Evolutionary conservation across 2,888 invertebrate genomes (phyloP), one percentile per base, ranked within the genome.

Genomic region (Vesta saturnalis): DNA sequence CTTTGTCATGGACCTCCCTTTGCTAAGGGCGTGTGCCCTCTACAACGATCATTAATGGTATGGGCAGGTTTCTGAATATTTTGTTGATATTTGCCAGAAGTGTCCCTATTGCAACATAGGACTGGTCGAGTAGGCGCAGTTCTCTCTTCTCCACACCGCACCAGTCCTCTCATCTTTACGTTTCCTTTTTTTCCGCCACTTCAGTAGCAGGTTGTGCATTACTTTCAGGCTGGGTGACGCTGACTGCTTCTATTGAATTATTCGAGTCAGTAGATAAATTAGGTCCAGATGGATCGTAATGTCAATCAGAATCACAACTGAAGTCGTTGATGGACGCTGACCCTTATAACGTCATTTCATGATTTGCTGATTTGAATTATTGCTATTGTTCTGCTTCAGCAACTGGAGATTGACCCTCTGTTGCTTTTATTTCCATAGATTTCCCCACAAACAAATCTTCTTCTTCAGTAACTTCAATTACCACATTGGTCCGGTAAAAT

Each of bases 81-180:
- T 47, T 47, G 47, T n/a, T 47, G 5, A 47, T 47, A 47, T 5
- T 47, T 47, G 47, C 47, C 47, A 47, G 47, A 47, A 5, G 47
- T n/a, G 47, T n/a, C 47, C 47, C 12, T 47, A 8, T 47, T n/a
- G n/a, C 47, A 47, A 47, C 12, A 47, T 47, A 47, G 47, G 47
- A 47, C 47, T 47, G 4, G 6, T n/a, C 47, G n/a, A 47, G 47
- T 47, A 47, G 12, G 47, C 47, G 47, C 47, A 47, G 4, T 47
- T 47, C 47, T 47, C 12, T 47, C 12, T 4, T 47, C 47, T 47
- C 12, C 12, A 8, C 4, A 8, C 47, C 5, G 5, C 12, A 47
- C 16, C 47, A 47, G 4, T 47, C 47, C 47, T 47, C n/a, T 47
- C 6, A 8, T n/a, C n/a, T n/a, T n/a, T 47, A 47, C 47, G 47